These are phyloP conservation scores for Dipodomys ordii DNA, from an alignment of 2,113 vertebrate species.

Conservation along the genomic window DNA sequence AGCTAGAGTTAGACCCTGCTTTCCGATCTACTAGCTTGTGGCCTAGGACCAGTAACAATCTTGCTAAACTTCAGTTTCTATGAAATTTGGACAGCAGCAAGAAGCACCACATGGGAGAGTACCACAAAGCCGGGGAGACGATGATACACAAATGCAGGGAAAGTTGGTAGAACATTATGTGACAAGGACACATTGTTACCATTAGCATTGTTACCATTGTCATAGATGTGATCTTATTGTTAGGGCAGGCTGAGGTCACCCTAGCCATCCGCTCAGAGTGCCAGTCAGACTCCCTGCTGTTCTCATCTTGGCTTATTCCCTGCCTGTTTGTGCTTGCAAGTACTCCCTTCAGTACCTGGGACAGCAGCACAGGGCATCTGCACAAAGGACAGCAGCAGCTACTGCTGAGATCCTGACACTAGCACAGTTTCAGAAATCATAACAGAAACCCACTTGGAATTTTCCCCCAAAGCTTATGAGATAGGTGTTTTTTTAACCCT, in stretches of 20 bases:
- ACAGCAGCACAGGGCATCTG: background rate
- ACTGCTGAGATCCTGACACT: background rate
- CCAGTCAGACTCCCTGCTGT: background rate
- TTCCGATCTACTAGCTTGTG: background rate
- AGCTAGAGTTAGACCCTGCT: background rate
- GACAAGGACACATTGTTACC: background rate
- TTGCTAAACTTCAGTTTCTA: background rate
- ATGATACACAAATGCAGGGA: background rate
- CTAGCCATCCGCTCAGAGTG: too few relatives aligned
- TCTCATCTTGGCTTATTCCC: background rate
- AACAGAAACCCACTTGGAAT: background rate
- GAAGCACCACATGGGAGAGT: too few relatives aligned
- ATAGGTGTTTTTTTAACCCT: too few relatives aligned
- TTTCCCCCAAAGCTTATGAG: background rate
- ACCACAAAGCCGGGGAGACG: too few relatives aligned
- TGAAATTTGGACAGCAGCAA: background rate
- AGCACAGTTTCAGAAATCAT: background rate
- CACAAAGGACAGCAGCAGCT: accelerated
- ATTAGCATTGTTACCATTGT: background rate
- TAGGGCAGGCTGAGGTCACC: background rate
- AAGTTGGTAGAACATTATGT: background rate
- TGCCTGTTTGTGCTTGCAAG: too few relatives aligned
- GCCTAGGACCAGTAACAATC: background rate
- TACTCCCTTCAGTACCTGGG: background rate
- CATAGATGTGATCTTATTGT: background rate